A percentile compares a stretch with the other conserved stretches of the same genome.
phyloP scores from a whole-genome alignment of 1,140 invertebrate genomes.

The Gryllus bimaculatus region DNA sequence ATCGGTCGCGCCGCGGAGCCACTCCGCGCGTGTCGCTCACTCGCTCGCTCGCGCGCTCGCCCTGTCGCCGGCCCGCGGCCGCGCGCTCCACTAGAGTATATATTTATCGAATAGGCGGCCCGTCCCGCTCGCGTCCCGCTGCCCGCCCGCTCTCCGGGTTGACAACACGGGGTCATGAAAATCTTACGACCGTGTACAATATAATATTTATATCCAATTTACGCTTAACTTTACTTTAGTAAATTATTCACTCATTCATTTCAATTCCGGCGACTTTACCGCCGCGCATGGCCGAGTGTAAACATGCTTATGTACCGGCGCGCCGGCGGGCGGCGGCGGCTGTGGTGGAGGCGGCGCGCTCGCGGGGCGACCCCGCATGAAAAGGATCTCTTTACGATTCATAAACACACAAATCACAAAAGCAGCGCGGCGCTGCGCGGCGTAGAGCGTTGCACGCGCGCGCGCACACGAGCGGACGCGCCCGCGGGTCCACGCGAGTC shows the following conservation, averaged over 20 bases:
- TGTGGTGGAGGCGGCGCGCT: no score
- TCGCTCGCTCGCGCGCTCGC: background rate
- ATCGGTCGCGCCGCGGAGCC: no score
- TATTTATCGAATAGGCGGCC: background rate
- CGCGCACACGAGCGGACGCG: background rate
- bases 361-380: background rate
- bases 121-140: background rate
- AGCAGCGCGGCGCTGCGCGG: background rate
- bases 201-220: conserved; percentile 6
- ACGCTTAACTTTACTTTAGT: conserved; percentile 5
- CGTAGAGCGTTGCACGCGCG: background rate
- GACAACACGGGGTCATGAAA: background rate
- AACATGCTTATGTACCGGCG: background rate
- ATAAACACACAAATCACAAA: conserved; percentile 5
- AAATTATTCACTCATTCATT: conserved; percentile 1
- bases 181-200: background rate
- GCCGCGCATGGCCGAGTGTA: background rate
- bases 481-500: background rate
- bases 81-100: background rate
- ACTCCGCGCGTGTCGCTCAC: background rate
- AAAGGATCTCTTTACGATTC: conserved; percentile 4
- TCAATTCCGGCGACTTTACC: background rate
- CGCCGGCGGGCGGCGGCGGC: no score
- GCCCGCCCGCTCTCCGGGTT: background rate
- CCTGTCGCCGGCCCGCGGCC: background rate